phyloP scores from a whole-genome alignment of 2,113 vertebrate genomes.

The Boleophthalmus pectinirostris region DNA sequence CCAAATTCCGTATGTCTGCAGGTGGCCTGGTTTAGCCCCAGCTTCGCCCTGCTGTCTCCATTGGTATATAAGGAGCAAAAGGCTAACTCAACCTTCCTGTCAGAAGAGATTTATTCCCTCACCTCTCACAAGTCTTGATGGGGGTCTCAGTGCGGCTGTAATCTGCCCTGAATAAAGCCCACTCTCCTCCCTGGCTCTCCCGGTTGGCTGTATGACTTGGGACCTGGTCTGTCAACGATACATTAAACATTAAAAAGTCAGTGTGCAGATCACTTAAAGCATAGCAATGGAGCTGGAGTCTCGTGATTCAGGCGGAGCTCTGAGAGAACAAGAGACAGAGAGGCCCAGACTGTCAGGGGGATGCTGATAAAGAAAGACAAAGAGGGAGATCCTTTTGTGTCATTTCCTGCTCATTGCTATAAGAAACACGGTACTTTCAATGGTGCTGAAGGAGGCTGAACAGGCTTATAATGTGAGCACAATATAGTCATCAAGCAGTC shows the following conservation, averaged over 20 bases:
- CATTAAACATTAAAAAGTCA: slow-evolving; percentile 67
- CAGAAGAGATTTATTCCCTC: slow-evolving; percentile 60
- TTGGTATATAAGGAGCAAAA: slow-evolving; percentile 39
- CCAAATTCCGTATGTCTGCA: slow-evolving; percentile 13
- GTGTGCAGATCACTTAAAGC: slow-evolving; percentile 43
- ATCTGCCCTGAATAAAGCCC: slow-evolving; percentile 57
- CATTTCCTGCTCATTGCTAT: slow-evolving; percentile 25
- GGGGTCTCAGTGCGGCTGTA: slow-evolving; percentile 53
- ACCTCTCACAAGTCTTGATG: slow-evolving; percentile 61
- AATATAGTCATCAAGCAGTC: slow-evolving; percentile 12
- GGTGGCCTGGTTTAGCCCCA: slow-evolving; percentile 25
- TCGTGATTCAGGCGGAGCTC: slow-evolving; percentile 16
- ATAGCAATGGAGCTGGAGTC: slow-evolving; percentile 38
- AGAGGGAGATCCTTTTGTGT: slow-evolving; percentile 28
- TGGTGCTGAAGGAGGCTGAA: not conserved
- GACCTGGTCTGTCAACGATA: slow-evolving; percentile 44
- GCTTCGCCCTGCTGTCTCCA: slow-evolving; percentile 42
- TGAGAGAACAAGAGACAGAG: slow-evolving; percentile 16
- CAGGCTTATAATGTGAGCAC: not conserved
- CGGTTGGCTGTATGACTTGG: slow-evolving; percentile 37
- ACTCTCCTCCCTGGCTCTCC: slow-evolving; percentile 28
- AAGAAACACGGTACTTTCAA: slow-evolving; percentile 19
- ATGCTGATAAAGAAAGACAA: slow-evolving; percentile 26
- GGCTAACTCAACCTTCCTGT: slow-evolving; percentile 57
- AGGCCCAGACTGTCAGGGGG: slow-evolving; percentile 23